These are phyloP conservation scores for Paelopatides confundens DNA, from an alignment of 53 echinoderm and acorn worm species.

Conservation along the genomic window DNA sequence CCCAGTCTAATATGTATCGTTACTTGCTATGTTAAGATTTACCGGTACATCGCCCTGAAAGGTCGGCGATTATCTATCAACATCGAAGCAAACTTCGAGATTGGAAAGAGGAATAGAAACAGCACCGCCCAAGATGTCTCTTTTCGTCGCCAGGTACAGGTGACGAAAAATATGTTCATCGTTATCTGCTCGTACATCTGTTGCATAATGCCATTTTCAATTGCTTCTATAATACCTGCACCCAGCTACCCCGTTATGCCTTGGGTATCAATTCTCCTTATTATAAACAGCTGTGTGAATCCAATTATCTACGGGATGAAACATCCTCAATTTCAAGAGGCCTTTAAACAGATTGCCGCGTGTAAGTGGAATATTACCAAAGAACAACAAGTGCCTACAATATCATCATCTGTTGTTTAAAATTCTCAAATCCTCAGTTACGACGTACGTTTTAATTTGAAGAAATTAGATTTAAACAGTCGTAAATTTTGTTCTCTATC, in stretches of 20 bases:
- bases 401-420: too few species aligned
- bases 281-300: slow-evolving; percentile 63
- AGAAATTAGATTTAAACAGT: too few species aligned
- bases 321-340: slow-evolving; percentile 70
- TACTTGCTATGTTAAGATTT: slow-evolving; percentile 61
- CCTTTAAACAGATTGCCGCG: slow-evolving; percentile 30
- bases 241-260: slow-evolving; percentile 60
- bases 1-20: slow-evolving; percentile 60
- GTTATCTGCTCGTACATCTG: slow-evolving; percentile 66
- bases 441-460: too few species aligned
- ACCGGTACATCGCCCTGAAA: slow-evolving; percentile 37
- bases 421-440: too few species aligned
- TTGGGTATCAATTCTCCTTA: slow-evolving; percentile 40
- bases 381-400: too few species aligned
- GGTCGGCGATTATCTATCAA: slow-evolving; percentile 48
- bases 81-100: neutral
- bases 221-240: slow-evolving; percentile 61
- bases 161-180: slow-evolving; percentile 74
- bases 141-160: slow-evolving; percentile 59
- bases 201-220: slow-evolving; percentile 63
- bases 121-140: slow-evolving; percentile 14
- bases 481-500: too few species aligned
- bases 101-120: neutral
- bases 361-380: too few species aligned
- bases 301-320: slow-evolving; percentile 66